Conservation (phyloP, 2,888 invertebrate genomes). For the Polydrusus pterygomalis region DNA sequence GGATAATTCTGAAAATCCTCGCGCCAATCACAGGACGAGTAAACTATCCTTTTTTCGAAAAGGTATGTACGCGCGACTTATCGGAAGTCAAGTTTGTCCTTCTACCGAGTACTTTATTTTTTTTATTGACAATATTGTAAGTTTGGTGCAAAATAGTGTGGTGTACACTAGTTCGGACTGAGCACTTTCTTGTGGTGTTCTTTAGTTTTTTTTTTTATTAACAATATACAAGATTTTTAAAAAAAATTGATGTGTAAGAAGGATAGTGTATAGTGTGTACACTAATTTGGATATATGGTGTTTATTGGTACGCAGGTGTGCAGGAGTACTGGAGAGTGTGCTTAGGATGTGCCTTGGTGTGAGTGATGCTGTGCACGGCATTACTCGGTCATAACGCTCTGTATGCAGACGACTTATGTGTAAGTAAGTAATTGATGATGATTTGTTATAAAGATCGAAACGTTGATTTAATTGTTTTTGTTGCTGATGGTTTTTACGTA, state of each 20-base stretch:
- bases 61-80: constrained; percentile 44
- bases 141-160: constrained; percentile 5
- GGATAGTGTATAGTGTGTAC: constrained; percentile 34
- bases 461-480: background rate
- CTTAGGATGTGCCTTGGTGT: constrained; percentile 66
- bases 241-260: background rate
- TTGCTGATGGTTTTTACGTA: no score
- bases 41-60: constrained; percentile 28
- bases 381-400: constrained; percentile 72
- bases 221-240: background rate
- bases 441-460: background rate
- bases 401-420: constrained; percentile 71
- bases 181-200: no score
- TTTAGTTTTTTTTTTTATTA: no score
- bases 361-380: constrained; percentile 72
- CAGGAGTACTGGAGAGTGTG: constrained; percentile 44
- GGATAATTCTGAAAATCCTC: constrained; percentile 22
- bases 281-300: constrained; percentile 48
- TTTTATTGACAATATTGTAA: background rate
- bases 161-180: no score
- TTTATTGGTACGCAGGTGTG: constrained; percentile 36
- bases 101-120: constrained; percentile 47
- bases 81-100: constrained; percentile 44
- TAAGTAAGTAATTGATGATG: constrained; percentile 64
- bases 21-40: constrained; percentile 21